These are phyloP conservation scores for Spermophilus dauricus DNA, from an alignment of 2,113 vertebrate species.

Conservation along the genomic window DNA sequence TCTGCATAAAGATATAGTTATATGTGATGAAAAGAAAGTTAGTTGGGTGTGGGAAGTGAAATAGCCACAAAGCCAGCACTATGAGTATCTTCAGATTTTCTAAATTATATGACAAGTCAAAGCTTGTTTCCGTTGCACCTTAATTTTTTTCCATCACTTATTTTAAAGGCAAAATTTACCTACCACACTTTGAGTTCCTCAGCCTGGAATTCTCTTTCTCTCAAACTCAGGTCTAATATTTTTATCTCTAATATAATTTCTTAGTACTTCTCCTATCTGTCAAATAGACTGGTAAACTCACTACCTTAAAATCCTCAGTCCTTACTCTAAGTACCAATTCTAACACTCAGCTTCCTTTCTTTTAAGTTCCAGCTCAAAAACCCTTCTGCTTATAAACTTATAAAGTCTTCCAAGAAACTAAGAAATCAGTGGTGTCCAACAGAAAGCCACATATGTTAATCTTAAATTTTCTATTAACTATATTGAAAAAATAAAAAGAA, in stretches of 20 bases:
- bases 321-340: not conserved
- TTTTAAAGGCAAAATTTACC: conserved; percentile 52
- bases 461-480: conserved; percentile 11
- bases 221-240: not conserved
- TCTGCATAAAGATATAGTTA: not conserved
- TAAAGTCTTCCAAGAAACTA: conserved; percentile 15
- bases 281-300: not conserved
- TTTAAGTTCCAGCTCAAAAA: conserved; percentile 46
- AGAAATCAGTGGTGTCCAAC: not conserved
- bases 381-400: not conserved
- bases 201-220: not conserved
- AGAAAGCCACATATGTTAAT: not conserved
- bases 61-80: not conserved
- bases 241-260: conserved; percentile 32
- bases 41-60: not conserved
- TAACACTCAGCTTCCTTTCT: not conserved
- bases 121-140: conserved; percentile 18
- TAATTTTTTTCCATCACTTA: not conserved
- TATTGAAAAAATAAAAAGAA: conserved; percentile 23
- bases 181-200: conserved; percentile 26
- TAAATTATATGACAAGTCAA: not conserved
- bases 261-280: conserved; percentile 14
- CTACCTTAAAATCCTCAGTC: conserved; percentile 28
- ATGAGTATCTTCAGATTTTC: conserved; percentile 7
- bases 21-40: conserved; percentile 39